Conservation (phyloP, 2,888 invertebrate genomes). For the Mechanitis messenoides region DNA sequence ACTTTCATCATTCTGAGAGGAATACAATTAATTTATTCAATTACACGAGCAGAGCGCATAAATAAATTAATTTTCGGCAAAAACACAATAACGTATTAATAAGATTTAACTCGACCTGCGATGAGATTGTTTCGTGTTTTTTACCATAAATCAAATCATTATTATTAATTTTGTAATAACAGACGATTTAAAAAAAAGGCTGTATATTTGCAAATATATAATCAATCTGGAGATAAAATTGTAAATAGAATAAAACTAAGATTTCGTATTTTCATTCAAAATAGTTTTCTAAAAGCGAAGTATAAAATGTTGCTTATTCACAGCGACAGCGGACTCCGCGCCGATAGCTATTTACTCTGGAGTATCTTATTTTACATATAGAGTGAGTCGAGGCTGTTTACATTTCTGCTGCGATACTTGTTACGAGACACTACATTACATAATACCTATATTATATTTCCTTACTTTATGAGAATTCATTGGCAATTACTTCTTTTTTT, state of each 20-base stretch:
- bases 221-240: too few species aligned
- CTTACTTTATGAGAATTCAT: too few species aligned
- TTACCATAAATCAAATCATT: too few species aligned
- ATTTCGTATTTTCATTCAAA: not conserved
- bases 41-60: not conserved
- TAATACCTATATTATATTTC: not conserved
- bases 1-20: slow-evolving; percentile 1
- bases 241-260: too few species aligned
- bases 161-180: too few species aligned
- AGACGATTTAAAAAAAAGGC: too few species aligned
- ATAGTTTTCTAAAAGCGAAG: slow-evolving; percentile 2
- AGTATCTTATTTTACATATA: slow-evolving; percentile 22
- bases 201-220: too few species aligned
- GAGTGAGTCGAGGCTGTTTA: slow-evolving; percentile 22
- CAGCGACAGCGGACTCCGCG: slow-evolving; percentile 11
- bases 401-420: slow-evolving; percentile 12
- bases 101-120: slow-evolving; percentile 1
- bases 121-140: not conserved
- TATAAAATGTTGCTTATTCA: slow-evolving; percentile 10
- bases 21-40: slow-evolving; percentile 1
- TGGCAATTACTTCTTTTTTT: too few species aligned
- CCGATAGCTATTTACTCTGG: slow-evolving; percentile 15
- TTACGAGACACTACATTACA: not conserved
- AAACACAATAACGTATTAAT: slow-evolving; percentile 3
- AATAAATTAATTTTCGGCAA: slow-evolving; percentile 2